Conservation (phyloP, 1,140 invertebrate genomes). For the Pseudomyrmex concolor region DNA sequence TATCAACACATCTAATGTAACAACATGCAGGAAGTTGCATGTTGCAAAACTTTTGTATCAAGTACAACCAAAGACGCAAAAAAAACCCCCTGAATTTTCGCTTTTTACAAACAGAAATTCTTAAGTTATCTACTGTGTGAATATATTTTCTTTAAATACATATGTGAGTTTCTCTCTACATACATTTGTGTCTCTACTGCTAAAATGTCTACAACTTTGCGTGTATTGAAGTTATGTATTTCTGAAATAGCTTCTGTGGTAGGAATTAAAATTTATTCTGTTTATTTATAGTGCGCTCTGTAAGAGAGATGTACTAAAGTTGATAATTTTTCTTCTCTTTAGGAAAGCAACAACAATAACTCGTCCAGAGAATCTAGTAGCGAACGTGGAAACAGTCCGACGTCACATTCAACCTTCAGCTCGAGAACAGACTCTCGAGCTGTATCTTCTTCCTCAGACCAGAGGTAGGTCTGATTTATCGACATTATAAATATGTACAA, state of each 20-base stretch:
- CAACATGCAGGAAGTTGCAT: constrained; percentile 17
- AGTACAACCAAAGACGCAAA: constrained; percentile 68
- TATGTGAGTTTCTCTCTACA: constrained; percentile 13
- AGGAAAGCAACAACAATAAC: constrained; percentile 85
- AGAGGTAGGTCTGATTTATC: constrained; percentile 83
- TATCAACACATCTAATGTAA: constrained; percentile 20
- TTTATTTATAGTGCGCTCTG: constrained; percentile 43
- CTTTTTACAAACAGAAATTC: constrained; percentile 33
- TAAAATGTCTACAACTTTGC: constrained; percentile 50
- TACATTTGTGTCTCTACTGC: not conserved
- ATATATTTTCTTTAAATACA: constrained; percentile 19
- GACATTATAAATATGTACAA: not conserved
- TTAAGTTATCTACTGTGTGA: constrained; percentile 45
- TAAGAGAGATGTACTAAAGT: constrained; percentile 55
- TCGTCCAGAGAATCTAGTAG: constrained; percentile 80
- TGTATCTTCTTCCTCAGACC: constrained; percentile 76
- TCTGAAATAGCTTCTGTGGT: constrained; percentile 62
- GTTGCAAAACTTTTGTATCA: constrained; percentile 64
- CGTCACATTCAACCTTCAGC: constrained; percentile 46
- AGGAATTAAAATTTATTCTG: constrained; percentile 57
- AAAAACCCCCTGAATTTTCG: constrained; percentile 15
- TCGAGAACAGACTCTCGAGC: constrained; percentile 68
- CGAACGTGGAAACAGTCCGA: constrained; percentile 75
- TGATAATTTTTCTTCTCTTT: constrained; percentile 74
- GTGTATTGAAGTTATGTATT: constrained; percentile 57